Evolutionary conservation across 2,888 invertebrate genomes (phyloP).

Genomic region (Thyatira batis): DNA sequence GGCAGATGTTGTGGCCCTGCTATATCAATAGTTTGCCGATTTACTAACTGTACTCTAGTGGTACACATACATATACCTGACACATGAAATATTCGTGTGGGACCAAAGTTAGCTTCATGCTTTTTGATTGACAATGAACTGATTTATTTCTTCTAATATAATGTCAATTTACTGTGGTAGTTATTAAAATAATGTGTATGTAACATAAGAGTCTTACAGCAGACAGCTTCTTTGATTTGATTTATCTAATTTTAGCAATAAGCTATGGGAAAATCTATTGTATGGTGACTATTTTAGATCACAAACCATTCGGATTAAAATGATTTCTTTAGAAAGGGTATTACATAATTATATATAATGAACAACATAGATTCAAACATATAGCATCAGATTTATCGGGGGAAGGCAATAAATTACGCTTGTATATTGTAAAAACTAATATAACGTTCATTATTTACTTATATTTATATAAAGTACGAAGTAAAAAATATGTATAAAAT

Average conservation of each 20-base stretch:
- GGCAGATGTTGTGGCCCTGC: slow-evolving; percentile 31
- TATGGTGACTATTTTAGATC: background rate
- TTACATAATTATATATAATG: slow-evolving; percentile 9
- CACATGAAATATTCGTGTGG: slow-evolving; percentile 39
- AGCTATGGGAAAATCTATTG: background rate
- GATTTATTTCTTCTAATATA: slow-evolving; percentile 5
- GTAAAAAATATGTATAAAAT: slow-evolving; percentile 19
- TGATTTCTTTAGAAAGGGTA: background rate
- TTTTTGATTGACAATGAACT: slow-evolving; percentile 22
- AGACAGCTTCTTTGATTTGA: background rate
- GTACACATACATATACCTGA: slow-evolving; percentile 34
- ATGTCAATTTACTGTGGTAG: slow-evolving; percentile 8
- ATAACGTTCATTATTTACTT: slow-evolving; percentile 45
- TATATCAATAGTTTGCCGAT: slow-evolving; percentile 34
- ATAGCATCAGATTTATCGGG: slow-evolving; percentile 75
- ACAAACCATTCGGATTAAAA: background rate
- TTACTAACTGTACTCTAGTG: slow-evolving; percentile 41
- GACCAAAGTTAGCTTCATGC: slow-evolving; percentile 61
- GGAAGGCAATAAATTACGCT: slow-evolving; percentile 89
- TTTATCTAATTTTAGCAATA: background rate
- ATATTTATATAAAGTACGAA: slow-evolving; percentile 18
- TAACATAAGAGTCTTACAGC: background rate
- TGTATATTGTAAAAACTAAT: slow-evolving; percentile 76
- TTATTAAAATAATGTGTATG: slow-evolving; percentile 8
- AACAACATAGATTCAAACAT: slow-evolving; percentile 12